phyloP scores from a whole-genome alignment of 2,113 vertebrate species.

The Pyxicephalus adspersus region DNA sequence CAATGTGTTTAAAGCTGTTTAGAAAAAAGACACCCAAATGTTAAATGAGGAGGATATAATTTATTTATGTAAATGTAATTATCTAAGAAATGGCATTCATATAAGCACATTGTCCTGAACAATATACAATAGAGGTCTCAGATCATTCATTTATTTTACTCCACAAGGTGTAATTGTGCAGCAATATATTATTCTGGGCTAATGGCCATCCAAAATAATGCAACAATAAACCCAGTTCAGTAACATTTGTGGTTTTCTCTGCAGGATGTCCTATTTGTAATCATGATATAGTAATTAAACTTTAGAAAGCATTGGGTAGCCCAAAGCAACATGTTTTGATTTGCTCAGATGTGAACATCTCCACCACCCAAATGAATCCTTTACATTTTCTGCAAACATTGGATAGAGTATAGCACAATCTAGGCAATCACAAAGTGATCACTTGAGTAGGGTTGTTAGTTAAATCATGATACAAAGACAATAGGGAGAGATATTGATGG shows the following conservation, averaged over 20 bases:
- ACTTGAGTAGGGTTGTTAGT: too few species aligned
- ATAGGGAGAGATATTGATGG: too few species aligned
- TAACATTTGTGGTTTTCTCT: neutral
- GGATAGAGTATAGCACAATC: too few species aligned
- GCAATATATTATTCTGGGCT: slow-evolving; percentile 94
- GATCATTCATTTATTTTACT: slow-evolving; percentile 99
- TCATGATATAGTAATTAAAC: slow-evolving; percentile 35
- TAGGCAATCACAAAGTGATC: too few species aligned
- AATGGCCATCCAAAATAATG: slow-evolving; percentile 78
- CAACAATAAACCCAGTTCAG: slow-evolving; percentile 78
- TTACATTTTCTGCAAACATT: too few species aligned
- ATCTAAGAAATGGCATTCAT: slow-evolving; percentile 91
- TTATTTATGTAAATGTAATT: slow-evolving; percentile 99
- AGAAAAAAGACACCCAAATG: slow-evolving; percentile 59
- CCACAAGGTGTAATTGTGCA: slow-evolving; percentile 95
- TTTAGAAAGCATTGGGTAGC: slow-evolving; percentile 2
- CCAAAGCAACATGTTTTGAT: too few species aligned
- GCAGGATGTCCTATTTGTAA: slow-evolving; percentile 3
- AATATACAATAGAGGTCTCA: slow-evolving; percentile 93
- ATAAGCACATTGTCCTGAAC: slow-evolving; percentile 85
- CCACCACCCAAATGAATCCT: too few species aligned
- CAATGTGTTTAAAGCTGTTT: too few species aligned
- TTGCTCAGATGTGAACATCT: too few species aligned
- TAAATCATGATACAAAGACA: too few species aligned
- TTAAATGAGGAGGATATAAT: slow-evolving; percentile 93